Evolutionary conservation across 37 sponge, comb jelly and placozoan species (phyloP).

Genomic region (Theonella swinhoei): DNA sequence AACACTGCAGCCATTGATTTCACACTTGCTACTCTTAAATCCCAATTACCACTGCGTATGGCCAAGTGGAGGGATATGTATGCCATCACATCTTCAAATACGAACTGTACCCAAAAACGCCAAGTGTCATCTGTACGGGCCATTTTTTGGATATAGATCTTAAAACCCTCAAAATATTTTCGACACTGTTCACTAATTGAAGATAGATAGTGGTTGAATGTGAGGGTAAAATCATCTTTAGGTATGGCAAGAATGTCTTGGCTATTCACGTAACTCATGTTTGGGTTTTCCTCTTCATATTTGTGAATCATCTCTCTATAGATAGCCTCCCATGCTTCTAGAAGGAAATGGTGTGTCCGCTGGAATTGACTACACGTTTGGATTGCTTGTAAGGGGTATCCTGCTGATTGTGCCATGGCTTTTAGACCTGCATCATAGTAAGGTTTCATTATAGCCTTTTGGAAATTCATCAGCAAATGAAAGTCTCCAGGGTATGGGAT

Average conservation of each 20-base stretch:
- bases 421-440: slow-evolving; percentile 43
- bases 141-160: neutral
- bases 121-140: slow-evolving; percentile 34
- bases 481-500: slow-evolving; percentile 43
- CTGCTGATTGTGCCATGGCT: slow-evolving; percentile 4
- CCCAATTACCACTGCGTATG: too few species aligned
- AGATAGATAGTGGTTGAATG: too few species aligned
- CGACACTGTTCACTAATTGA: too few species aligned
- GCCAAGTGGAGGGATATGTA: slow-evolving; percentile 16
- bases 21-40: slow-evolving; percentile 16
- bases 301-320: too few species aligned
- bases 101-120: slow-evolving; percentile 35
- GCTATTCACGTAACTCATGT: too few species aligned
- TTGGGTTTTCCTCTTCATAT: too few species aligned
- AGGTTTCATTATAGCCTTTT: slow-evolving; percentile 19
- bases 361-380: slow-evolving; percentile 28
- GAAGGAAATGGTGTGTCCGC: too few species aligned
- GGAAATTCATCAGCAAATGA: slow-evolving; percentile 45
- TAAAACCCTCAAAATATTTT: too few species aligned
- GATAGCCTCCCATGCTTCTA: too few species aligned
- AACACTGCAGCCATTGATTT: slow-evolving; percentile 41
- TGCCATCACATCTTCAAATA: slow-evolving; percentile 32
- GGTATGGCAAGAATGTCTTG: too few species aligned
- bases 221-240: too few species aligned
- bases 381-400: slow-evolving; percentile 12